Percentiles rank a stretch among this genome's conserved stretches.
phyloP scores from a whole-genome alignment of 2,888 invertebrate species.

The Acanthacorydalis orientalis region DNA sequence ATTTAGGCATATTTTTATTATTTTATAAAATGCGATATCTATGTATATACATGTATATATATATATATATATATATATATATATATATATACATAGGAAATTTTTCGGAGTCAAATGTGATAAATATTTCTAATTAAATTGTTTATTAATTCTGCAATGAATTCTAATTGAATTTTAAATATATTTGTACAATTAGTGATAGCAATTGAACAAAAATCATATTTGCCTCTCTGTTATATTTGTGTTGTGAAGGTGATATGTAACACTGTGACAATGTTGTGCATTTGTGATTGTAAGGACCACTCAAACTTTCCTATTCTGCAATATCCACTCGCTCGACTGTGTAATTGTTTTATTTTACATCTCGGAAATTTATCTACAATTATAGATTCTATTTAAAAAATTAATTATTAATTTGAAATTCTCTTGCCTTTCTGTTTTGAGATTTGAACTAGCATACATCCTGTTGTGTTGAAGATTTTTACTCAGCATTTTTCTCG shows the following conservation, averaged over 20 bases:
- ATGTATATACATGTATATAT: background rate
- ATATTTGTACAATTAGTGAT: too few relatives aligned
- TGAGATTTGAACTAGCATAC: constrained; percentile 1
- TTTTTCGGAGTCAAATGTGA: too few relatives aligned
- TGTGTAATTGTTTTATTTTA: constrained; percentile 14
- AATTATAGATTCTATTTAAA: constrained; percentile 6
- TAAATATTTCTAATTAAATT: too few relatives aligned
- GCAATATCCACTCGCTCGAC: constrained; percentile 29
- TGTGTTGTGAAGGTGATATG: constrained; percentile 28
- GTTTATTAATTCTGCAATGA: too few relatives aligned
- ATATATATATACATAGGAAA: background rate
- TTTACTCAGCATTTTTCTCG: constrained; percentile 14
- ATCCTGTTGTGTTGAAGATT: constrained; percentile 13
- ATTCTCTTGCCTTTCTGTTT: background rate
- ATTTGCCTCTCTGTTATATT: constrained; percentile 11
- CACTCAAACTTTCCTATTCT: constrained; percentile 55
- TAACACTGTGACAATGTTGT: constrained; percentile 18
- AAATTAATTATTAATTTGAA: background rate
- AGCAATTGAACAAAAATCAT: too few relatives aligned
- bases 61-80: background rate
- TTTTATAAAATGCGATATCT: background rate
- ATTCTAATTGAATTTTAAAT: too few relatives aligned
- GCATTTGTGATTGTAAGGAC: constrained; percentile 52
- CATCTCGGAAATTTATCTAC: background rate
- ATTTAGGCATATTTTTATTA: background rate